These are phyloP conservation scores for Alviniconcha strummeri DNA, from an alignment of 2,888 invertebrate species.

Conservation along the genomic window DNA sequence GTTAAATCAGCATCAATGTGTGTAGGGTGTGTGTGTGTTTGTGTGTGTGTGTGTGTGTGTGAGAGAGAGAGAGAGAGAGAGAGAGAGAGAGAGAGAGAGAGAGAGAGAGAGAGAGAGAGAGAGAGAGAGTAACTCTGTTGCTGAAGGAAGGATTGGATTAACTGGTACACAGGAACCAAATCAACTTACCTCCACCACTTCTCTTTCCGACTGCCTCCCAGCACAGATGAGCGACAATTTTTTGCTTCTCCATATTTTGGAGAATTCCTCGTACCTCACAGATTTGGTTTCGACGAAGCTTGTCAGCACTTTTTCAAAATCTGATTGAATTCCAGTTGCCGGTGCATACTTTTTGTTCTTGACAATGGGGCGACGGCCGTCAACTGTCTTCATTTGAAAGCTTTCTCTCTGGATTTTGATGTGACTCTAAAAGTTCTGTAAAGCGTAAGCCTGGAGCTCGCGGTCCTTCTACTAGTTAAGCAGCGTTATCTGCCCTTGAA, in stretches of 20 bases:
- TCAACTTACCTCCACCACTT: conserved; percentile 60
- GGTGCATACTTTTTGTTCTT: conserved; percentile 41
- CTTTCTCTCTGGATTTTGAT: background rate
- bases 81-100: too few species aligned
- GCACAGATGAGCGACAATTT: conserved; percentile 61
- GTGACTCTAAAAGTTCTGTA: background rate
- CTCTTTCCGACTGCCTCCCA: conserved; percentile 60
- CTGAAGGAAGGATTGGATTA: too few species aligned
- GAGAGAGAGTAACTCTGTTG: too few species aligned
- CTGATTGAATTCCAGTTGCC: conserved; percentile 57
- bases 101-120: too few species aligned
- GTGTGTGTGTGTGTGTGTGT: too few species aligned
- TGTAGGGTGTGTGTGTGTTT: too few species aligned
- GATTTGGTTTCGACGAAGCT: conserved; percentile 57
- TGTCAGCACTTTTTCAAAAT: conserved; percentile 62
- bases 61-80: too few species aligned
- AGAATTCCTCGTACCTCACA: conserved; percentile 66
- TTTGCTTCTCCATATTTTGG: conserved; percentile 61
- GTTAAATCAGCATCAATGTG: too few species aligned
- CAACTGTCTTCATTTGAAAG: background rate
- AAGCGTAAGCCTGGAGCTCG: background rate
- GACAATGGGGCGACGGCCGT: background rate
- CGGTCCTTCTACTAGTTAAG: background rate
- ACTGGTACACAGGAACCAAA: too few species aligned
- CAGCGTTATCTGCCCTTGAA: conserved; percentile 2